Evolutionary conservation across 2,888 invertebrate genomes (phyloP).

Genomic region (Cryptus viduatorius): DNA sequence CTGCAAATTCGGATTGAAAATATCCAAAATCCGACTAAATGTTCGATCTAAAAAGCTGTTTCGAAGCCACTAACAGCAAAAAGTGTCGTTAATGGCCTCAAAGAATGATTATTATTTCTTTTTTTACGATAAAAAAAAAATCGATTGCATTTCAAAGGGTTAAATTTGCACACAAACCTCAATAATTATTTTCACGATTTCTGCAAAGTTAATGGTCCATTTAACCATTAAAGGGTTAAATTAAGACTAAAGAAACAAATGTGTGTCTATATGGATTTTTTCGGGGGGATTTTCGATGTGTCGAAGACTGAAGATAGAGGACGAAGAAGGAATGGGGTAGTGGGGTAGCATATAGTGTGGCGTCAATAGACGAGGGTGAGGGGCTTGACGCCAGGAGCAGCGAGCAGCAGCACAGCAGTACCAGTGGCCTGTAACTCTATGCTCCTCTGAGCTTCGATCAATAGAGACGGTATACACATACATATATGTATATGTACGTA

Average conservation of each 20-base stretch:
- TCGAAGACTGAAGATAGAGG: conserved; percentile 40
- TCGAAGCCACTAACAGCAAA: no score
- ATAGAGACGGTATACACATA: conserved; percentile 81
- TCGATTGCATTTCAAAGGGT: no score
- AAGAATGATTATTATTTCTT: no score
- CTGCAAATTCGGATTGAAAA: no score
- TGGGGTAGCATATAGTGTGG: conserved; percentile 22
- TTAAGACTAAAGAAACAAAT: neutral
- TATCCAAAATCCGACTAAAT: no score
- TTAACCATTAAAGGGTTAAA: neutral
- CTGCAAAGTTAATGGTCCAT: neutral
- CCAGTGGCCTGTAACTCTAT: conserved; percentile 83
- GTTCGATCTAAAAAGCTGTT: no score
- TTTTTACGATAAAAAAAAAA: no score
- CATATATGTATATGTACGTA: neutral
- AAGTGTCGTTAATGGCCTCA: no score
- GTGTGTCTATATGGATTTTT: neutral
- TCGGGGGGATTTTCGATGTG: conserved; percentile 4
- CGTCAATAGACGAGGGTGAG: conserved; percentile 64
- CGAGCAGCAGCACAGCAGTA: conserved; percentile 51
- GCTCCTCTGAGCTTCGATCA: conserved; percentile 82
- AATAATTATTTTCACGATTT: neutral
- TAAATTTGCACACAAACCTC: neutral
- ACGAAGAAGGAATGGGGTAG: conserved; percentile 44
- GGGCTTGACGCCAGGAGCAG: conserved; percentile 77